Evolutionary conservation across 2,797 vertebrate species (phyloP).

Genomic region (Neopelma chrysocephalum): DNA sequence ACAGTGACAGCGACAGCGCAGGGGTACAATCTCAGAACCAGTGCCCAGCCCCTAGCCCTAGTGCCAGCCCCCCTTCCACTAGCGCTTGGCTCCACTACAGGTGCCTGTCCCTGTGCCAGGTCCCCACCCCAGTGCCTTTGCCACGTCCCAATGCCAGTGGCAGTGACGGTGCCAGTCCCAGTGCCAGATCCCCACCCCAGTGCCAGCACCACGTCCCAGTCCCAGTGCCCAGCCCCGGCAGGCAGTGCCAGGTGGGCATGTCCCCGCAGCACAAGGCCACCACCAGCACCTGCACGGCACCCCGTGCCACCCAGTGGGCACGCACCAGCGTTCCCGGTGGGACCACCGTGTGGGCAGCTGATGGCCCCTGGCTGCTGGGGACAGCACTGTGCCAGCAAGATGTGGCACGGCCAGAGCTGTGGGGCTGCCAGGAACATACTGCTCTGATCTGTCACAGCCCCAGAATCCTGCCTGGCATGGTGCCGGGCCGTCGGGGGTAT

Average conservation of each 20-base stretch:
- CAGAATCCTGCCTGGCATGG: not conserved
- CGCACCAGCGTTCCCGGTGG: rapidly evolving
- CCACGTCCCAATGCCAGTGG: not conserved
- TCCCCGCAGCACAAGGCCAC: not conserved
- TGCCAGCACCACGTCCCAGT: not conserved
- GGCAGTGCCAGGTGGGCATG: rapidly evolving
- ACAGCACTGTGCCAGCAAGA: not conserved
- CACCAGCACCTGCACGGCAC: not conserved
- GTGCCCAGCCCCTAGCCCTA: no score
- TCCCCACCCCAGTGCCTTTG: no score
- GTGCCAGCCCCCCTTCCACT: not conserved
- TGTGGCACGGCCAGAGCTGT: rapidly evolving
- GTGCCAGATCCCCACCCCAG: no score
- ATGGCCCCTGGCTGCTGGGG: not conserved
- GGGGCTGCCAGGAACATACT: not conserved
- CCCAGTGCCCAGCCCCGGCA: not conserved
- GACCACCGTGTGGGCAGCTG: rapidly evolving
- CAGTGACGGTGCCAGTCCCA: not conserved
- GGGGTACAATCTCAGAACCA: no score
- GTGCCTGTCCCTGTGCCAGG: no score
- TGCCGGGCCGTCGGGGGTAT: not conserved
- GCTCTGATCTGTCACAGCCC: not conserved
- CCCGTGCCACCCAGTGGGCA: not conserved
- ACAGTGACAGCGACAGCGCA: not conserved
- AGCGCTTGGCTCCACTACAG: no score